phyloP scores from a whole-genome alignment of 2,888 invertebrate species.

The Graphium colonna region DNA sequence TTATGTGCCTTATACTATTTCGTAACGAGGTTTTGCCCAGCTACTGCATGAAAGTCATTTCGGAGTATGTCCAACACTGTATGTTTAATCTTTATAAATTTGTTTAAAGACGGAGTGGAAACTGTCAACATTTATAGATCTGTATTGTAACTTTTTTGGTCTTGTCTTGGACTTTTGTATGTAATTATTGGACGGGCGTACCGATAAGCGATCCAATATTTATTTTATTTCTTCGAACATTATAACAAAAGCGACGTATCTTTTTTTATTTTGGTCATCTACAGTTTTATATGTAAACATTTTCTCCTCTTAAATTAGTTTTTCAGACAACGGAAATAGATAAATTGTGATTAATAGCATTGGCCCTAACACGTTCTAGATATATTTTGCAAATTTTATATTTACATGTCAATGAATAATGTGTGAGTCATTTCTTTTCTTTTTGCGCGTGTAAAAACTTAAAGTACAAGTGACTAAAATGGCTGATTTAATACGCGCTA shows the following conservation, averaged over 20 bases:
- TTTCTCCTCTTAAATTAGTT: background rate
- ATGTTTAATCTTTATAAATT: constrained; percentile 2
- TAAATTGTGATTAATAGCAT: constrained; percentile 8
- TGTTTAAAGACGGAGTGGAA: background rate
- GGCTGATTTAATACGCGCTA: constrained; percentile 85
- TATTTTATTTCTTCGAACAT: constrained; percentile 13
- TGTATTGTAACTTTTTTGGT: constrained; percentile 30
- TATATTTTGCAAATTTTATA: constrained; percentile 35
- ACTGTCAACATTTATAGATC: constrained; percentile 26
- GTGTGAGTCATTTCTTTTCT: constrained; percentile 46
- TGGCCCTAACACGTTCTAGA: constrained; percentile 39
- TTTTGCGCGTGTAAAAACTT: constrained; percentile 17
- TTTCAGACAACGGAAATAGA: constrained; percentile 1
- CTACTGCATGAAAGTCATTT: too few species aligned
- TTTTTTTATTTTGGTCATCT: background rate
- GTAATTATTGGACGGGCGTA: constrained; percentile 46
- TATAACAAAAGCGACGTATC: constrained; percentile 4
- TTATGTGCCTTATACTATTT: too few species aligned
- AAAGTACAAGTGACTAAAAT: constrained; percentile 53
- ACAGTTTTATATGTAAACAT: background rate
- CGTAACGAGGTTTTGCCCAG: too few species aligned
- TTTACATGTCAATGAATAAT: constrained; percentile 40
- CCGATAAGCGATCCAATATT: constrained; percentile 31
- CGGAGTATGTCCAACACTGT: too few species aligned
- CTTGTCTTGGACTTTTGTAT: constrained; percentile 23